phyloP scores from a whole-genome alignment of 2,797 vertebrate species.

The Brachymystax lenok region DNA sequence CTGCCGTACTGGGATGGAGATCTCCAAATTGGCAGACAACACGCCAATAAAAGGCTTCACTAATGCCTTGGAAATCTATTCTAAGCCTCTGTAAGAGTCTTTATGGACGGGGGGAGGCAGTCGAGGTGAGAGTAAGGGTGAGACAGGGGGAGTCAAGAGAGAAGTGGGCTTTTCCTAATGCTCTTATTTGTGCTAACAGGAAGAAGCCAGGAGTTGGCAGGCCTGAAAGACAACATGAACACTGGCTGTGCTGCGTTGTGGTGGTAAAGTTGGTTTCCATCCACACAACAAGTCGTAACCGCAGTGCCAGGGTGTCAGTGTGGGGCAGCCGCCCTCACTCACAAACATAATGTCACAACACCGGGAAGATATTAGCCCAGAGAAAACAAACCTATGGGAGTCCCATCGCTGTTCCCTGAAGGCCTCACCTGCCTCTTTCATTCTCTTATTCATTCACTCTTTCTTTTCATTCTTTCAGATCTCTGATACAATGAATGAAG shows the following conservation, averaged over 20 bases:
- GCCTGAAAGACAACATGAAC: slow-evolving; percentile 8
- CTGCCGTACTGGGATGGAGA: slow-evolving; percentile 13
- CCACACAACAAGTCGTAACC: slow-evolving; percentile 10
- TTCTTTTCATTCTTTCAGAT: not conserved
- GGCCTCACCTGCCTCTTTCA: not conserved
- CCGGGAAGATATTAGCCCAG: not conserved
- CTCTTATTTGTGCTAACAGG: slow-evolving; percentile 10
- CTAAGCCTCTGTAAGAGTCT: slow-evolving; percentile 3
- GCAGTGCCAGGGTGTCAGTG: not conserved
- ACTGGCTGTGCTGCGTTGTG: not conserved
- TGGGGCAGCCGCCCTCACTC: not conserved
- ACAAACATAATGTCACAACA: slow-evolving; percentile 8
- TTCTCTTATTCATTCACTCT: not conserved
- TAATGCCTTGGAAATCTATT: slow-evolving; percentile 12
- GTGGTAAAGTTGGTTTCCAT: not conserved
- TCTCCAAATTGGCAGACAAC: slow-evolving; percentile 7
- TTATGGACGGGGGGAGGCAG: not conserved
- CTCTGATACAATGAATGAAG: not conserved
- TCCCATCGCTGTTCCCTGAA: not conserved
- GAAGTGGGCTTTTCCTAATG: slow-evolving; percentile 4
- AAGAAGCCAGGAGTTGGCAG: slow-evolving; percentile 14
- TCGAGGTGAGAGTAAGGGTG: not conserved
- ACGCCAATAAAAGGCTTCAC: slow-evolving; percentile 12
- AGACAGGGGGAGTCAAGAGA: not conserved
- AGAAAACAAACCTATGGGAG: slow-evolving; percentile 1